Conservation (phyloP, 2,797 vertebrate species). For the Poeciliopsis presidionis region DNA sequence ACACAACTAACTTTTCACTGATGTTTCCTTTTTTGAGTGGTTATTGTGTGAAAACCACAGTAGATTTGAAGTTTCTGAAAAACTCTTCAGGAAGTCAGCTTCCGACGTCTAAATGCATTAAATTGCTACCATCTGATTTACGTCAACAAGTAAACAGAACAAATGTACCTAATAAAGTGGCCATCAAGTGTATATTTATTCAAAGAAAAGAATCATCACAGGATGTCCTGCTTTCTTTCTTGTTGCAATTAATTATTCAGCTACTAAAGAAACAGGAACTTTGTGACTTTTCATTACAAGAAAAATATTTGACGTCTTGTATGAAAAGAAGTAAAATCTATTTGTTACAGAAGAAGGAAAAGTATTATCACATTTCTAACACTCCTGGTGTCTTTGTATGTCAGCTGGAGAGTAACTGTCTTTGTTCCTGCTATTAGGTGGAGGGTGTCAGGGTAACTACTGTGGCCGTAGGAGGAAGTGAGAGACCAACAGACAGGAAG, state of each 20-base stretch:
- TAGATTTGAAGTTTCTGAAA: neutral
- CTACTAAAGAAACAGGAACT: conserved; percentile 31
- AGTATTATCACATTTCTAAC: neutral
- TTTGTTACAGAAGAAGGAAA: neutral
- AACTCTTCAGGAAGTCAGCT: neutral
- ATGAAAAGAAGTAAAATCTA: neutral
- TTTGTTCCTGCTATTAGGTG: conserved; percentile 68
- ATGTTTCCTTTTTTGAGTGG: neutral
- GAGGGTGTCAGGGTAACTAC: conserved; percentile 88
- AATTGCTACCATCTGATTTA: neutral
- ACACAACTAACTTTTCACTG: neutral
- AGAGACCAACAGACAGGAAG: conserved; percentile 73
- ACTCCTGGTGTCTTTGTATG: neutral
- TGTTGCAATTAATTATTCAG: neutral
- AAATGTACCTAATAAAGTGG: neutral
- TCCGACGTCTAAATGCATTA: neutral
- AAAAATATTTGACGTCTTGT: neutral
- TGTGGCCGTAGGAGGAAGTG: conserved; percentile 94
- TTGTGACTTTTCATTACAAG: neutral
- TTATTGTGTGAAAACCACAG: neutral
- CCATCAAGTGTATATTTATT: neutral
- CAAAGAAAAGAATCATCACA: neutral
- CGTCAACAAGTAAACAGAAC: neutral
- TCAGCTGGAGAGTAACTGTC: neutral
- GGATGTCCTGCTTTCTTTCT: neutral